Evolutionary conservation across 2,113 vertebrate species (phyloP).

Genomic region (Brachypteracias leptosomus): DNA sequence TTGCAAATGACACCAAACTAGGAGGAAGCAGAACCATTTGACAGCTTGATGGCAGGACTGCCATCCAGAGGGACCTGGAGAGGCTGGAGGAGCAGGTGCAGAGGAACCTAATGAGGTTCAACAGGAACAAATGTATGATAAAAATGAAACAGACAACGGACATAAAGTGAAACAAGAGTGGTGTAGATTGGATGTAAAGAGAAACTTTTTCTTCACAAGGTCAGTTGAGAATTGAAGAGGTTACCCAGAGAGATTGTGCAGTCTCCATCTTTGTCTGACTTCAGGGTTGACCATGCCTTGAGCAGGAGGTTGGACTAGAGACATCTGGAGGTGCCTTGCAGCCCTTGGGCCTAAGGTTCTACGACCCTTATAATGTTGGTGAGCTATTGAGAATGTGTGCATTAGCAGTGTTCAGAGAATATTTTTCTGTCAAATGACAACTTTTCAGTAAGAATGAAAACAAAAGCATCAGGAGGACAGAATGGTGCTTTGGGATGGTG

Average conservation of each 20-base stretch:
- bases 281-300: not conserved
- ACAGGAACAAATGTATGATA: not conserved
- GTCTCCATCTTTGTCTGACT: not conserved
- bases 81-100: not conserved
- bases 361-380: not conserved
- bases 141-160: not conserved
- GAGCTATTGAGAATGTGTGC: not conserved
- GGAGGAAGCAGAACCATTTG: not conserved
- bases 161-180: not conserved
- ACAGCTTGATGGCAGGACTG: not conserved
- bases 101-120: not conserved
- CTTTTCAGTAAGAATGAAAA: not conserved
- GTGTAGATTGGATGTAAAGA: not conserved
- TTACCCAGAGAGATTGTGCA: not conserved
- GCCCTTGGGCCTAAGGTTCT: not conserved
- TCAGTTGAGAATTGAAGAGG: not conserved
- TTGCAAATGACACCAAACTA: not conserved
- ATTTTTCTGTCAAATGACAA: not conserved
- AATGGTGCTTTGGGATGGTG: not conserved
- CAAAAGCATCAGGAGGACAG: not conserved
- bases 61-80: not conserved
- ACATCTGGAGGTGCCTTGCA: not conserved
- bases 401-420: not conserved
- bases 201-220: not conserved
- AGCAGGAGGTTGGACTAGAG: not conserved